phyloP scores from a whole-genome alignment of 2,888 invertebrate species.

The Xiphydria camelus region DNA sequence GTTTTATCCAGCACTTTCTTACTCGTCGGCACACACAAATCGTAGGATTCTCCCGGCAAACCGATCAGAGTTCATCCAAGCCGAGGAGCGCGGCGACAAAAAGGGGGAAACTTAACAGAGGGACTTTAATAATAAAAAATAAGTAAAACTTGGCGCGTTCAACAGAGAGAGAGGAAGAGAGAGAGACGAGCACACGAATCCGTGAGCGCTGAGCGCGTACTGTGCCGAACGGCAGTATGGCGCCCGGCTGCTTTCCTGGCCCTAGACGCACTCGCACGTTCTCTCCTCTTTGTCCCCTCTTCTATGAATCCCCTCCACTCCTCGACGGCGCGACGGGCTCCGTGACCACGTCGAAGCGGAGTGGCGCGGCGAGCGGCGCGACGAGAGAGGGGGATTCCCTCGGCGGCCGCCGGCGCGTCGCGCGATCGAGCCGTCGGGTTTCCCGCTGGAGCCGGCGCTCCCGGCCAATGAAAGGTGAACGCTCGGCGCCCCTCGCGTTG shows the following conservation, averaged over 20 bases:
- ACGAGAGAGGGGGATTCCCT: too few relatives aligned
- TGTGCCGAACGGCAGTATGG: constrained; percentile 46
- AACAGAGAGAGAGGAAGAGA: neutral
- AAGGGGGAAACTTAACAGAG: too few relatives aligned
- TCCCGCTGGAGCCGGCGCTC: neutral
- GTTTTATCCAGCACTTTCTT: too few relatives aligned
- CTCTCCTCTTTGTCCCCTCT: constrained; percentile 14
- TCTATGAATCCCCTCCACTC: neutral
- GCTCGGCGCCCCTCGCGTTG: too few relatives aligned
- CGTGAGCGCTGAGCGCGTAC: constrained; percentile 46
- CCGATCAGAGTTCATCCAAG: neutral
- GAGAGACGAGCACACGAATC: constrained; percentile 23
- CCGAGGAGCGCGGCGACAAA: neutral
- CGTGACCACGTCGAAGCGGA: constrained; percentile 2
- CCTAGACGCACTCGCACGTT: constrained; percentile 7
- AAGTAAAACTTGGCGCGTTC: neutral
- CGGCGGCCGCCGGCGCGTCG: too few relatives aligned
- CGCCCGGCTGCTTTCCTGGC: constrained; percentile 35
- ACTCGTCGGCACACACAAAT: too few relatives aligned
- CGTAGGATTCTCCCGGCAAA: too few relatives aligned
- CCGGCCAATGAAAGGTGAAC: too few relatives aligned
- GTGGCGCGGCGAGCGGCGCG: neutral
- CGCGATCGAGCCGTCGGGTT: neutral
- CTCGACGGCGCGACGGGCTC: neutral
- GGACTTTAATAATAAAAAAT: too few relatives aligned